These are phyloP conservation scores for Drosophila arizonae DNA, from an alignment of 1,140 invertebrate genomes.

Conservation along the genomic window DNA sequence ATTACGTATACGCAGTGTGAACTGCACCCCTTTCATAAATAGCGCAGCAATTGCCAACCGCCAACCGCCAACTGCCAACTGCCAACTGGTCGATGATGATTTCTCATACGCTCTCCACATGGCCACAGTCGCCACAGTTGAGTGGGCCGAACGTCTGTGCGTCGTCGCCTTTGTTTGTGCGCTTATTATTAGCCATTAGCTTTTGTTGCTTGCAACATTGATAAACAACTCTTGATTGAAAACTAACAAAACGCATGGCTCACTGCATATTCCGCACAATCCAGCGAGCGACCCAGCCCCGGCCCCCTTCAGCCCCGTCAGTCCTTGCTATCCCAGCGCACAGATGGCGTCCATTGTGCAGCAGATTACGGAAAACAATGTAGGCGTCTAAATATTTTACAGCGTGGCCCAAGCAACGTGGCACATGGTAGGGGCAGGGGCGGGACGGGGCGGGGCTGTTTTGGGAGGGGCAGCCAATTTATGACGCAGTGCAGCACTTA, in stretches of 20 bases:
- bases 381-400: conserved; percentile 54
- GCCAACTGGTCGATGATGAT: neutral
- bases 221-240: conserved; percentile 76
- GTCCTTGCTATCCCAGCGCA: neutral
- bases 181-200: conserved; percentile 70
- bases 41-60: neutral
- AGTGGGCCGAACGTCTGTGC: conserved; percentile 8
- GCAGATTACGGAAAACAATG: conserved; percentile 51
- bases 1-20: too few species aligned
- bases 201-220: conserved; percentile 69
- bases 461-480: too few species aligned
- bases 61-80: neutral
- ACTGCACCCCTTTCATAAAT: neutral
- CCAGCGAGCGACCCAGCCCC: conserved; percentile 23
- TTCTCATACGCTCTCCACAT: conserved; percentile 3
- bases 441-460: too few species aligned
- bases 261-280: conserved; percentile 57
- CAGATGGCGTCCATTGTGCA: conserved; percentile 14
- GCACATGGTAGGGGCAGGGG: too few species aligned
- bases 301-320: too few species aligned
- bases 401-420: conserved; percentile 24
- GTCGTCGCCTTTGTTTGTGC: neutral
- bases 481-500: neutral
- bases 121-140: neutral
- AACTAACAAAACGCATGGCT: conserved; percentile 72